phyloP scores from a whole-genome alignment of 2,797 vertebrate genomes.

The Melanotaenia nigrans region DNA sequence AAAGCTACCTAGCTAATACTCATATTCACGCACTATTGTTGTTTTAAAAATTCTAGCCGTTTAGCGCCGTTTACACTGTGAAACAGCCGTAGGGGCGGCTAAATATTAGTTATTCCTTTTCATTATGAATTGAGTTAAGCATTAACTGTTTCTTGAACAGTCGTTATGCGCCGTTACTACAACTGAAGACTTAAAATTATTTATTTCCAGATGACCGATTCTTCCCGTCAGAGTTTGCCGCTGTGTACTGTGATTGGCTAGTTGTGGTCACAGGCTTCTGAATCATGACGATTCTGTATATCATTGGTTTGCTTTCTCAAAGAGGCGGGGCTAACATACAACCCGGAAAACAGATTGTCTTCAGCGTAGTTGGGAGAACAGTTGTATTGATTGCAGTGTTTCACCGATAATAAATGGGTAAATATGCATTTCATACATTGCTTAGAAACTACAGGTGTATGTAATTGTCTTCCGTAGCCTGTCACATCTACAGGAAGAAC shows the following conservation, averaged over 20 bases:
- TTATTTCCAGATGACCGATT: not conserved
- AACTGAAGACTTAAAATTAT: conserved; percentile 38
- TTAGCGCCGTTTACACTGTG: not conserved
- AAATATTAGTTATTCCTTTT: not conserved
- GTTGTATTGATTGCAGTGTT: not conserved
- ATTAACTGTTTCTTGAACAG: conserved; percentile 12
- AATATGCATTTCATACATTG: conserved; percentile 63
- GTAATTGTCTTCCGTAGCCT: not conserved
- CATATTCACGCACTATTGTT: not conserved
- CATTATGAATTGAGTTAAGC: not conserved
- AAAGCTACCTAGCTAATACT: not conserved
- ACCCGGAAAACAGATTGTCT: conserved; percentile 75
- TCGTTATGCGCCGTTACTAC: conserved; percentile 63
- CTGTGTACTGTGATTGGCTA: conserved; percentile 67
- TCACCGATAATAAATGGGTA: conserved; percentile 77
- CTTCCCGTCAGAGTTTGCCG: conserved; percentile 24
- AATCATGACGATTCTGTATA: accelerated
- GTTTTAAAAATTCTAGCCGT: not conserved
- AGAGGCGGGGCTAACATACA: conserved; percentile 52
- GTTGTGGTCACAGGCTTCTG: not conserved
- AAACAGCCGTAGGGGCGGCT: not conserved
- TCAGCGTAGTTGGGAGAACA: not conserved
- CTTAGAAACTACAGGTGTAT: not conserved
- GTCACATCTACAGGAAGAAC: not conserved
- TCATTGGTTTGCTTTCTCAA: conserved; percentile 60